Percentiles rank a stretch among this genome's conserved stretches.
Conservation (phyloP, 2,113 vertebrate genomes). For the Dasyornis broadbenti region DNA sequence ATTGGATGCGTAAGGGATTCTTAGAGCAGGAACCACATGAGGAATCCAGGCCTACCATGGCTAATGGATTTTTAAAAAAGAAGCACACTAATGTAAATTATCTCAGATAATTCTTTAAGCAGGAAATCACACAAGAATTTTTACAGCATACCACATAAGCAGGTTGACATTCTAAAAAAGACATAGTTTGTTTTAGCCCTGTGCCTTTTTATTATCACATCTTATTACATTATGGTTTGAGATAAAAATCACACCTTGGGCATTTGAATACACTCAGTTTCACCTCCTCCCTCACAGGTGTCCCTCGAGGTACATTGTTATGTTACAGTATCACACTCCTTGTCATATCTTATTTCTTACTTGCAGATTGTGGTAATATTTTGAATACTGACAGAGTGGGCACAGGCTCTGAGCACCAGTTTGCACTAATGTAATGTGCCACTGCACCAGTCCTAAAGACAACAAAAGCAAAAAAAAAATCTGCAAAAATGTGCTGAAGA, state of each 20-base stretch:
- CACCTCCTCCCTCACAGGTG: slow-evolving; percentile 46
- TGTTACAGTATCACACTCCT: slow-evolving; percentile 17
- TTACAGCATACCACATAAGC: background rate
- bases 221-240: slow-evolving; percentile 54
- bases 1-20: background rate
- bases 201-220: slow-evolving; percentile 58
- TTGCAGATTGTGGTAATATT: slow-evolving; percentile 16
- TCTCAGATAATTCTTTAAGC: background rate
- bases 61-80: background rate
- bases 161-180: slow-evolving; percentile 6
- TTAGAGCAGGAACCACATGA: background rate
- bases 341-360: background rate
- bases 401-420: slow-evolving; percentile 21
- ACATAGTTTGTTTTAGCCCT: background rate
- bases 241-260: slow-evolving; percentile 56
- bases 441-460: slow-evolving; percentile 44
- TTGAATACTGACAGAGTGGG: slow-evolving; percentile 24
- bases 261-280: slow-evolving; percentile 40
- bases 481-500: background rate
- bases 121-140: background rate
- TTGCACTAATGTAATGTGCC: slow-evolving; percentile 52
- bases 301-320: background rate
- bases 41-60: background rate
- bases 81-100: background rate
- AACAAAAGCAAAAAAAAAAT: background rate